These are phyloP conservation scores for Cephalopholis sonnerati DNA, from an alignment of 2,113 vertebrate species.

Conservation along the genomic window DNA sequence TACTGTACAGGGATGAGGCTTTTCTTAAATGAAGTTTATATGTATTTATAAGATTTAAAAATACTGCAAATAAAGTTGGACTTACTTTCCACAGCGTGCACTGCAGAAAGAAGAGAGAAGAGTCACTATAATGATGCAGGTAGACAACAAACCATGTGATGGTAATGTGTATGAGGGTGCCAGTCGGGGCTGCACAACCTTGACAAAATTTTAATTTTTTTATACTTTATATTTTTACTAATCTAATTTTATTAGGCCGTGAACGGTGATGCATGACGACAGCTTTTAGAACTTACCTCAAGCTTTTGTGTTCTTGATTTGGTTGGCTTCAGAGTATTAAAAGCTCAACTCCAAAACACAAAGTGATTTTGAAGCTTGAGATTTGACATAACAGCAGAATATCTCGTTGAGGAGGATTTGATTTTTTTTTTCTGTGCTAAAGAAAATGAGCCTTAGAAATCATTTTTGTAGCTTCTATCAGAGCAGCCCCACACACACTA, in stretches of 20 bases:
- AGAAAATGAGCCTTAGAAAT: not conserved
- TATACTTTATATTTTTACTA: not conserved
- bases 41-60: not conserved
- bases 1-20: not conserved
- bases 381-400: not conserved
- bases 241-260: not conserved
- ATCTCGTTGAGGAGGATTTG: slow-evolving; percentile 3
- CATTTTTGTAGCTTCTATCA: not conserved
- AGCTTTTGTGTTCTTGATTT: slow-evolving; percentile 7
- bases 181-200: slow-evolving; percentile 35
- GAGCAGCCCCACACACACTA: slow-evolving; percentile 41
- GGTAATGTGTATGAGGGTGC: not conserved
- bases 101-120: slow-evolving; percentile 94
- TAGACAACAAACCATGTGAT: slow-evolving; percentile 64
- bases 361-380: not conserved
- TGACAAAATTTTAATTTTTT: not conserved
- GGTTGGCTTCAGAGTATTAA: slow-evolving; percentile 2
- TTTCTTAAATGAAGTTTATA: not conserved
- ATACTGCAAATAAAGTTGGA: slow-evolving; percentile 79
- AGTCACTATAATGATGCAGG: slow-evolving; percentile 81
- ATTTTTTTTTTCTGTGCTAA: not conserved
- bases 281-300: not conserved
- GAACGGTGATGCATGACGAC: not conserved
- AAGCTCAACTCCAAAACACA: not conserved
- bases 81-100: slow-evolving; percentile 97